Conservation (phyloP, 2,888 invertebrate species). For the Alloplasta piceator region DNA sequence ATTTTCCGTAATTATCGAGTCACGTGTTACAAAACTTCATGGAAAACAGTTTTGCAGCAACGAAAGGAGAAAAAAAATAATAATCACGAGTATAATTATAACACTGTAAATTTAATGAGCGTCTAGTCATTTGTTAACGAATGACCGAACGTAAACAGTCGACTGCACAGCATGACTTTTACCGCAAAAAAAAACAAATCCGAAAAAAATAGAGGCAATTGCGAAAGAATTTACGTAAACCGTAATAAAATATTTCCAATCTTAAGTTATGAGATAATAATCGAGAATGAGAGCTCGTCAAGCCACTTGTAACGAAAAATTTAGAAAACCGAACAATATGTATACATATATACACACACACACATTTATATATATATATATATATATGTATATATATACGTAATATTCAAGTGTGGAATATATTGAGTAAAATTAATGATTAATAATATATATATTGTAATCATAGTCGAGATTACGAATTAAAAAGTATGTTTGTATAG, state of each 20-base stretch:
- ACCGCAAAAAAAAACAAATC: slow-evolving; percentile 21
- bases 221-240: not conserved
- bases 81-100: not conserved
- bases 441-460: slow-evolving; percentile 57
- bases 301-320: slow-evolving; percentile 21
- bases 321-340: slow-evolving; percentile 3
- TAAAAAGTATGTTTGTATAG: slow-evolving; percentile 51
- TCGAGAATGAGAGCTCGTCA: slow-evolving; percentile 7
- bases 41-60: too few species aligned
- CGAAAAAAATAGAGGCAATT: slow-evolving; percentile 2
- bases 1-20: slow-evolving; percentile 26
- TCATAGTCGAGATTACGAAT: slow-evolving; percentile 51
- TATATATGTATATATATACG: not conserved
- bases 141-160: slow-evolving; percentile 56
- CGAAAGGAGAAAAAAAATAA: not conserved
- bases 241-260: slow-evolving; percentile 50
- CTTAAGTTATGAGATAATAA: not conserved
- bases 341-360: slow-evolving; percentile 18
- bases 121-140: slow-evolving; percentile 64
- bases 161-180: slow-evolving; percentile 43
- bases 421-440: slow-evolving; percentile 30
- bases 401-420: slow-evolving; percentile 6
- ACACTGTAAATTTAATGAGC: slow-evolving; percentile 38
- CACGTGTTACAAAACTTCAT: not conserved
- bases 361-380: slow-evolving; percentile 10